Evolutionary conservation across 2,888 invertebrate genomes (phyloP).

Genomic region (Cantharis rufa): DNA sequence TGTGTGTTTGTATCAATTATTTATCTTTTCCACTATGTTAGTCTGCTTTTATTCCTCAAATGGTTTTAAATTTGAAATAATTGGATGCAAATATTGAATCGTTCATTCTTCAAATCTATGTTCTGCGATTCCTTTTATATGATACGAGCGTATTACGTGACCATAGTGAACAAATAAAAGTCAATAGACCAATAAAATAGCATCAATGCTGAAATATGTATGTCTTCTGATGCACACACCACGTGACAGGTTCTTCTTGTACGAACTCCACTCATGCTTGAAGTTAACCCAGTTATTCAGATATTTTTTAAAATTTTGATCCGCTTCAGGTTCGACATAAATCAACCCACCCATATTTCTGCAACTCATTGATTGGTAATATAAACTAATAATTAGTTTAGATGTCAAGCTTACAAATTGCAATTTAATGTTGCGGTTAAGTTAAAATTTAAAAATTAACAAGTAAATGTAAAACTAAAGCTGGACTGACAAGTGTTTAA

Average conservation of each 20-base stretch:
- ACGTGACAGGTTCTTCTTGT: neutral
- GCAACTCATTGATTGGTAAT: neutral
- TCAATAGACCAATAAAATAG: neutral
- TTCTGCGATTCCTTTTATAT: neutral
- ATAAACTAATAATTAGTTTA: neutral
- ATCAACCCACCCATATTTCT: neutral
- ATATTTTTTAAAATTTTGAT: neutral
- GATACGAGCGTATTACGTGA: neutral
- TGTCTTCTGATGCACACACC: neutral
- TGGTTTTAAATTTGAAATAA: too few species aligned
- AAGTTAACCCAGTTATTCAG: neutral
- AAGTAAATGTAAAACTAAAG: too few species aligned
- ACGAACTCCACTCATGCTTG: neutral
- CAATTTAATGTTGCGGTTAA: too few species aligned
- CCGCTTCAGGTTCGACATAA: neutral
- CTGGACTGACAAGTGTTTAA: too few species aligned
- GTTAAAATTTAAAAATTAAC: too few species aligned
- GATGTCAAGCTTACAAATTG: neutral
- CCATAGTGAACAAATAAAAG: neutral
- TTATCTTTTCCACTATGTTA: too few species aligned
- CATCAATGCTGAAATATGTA: neutral
- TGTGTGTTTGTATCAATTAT: too few species aligned
- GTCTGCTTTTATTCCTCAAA: too few species aligned
- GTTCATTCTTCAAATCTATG: neutral
- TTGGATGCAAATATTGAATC: too few species aligned